Percentiles rank a stretch among this genome's conserved stretches.
Conservation (phyloP, 2,888 invertebrate genomes). For the Campaea margaritaria region DNA sequence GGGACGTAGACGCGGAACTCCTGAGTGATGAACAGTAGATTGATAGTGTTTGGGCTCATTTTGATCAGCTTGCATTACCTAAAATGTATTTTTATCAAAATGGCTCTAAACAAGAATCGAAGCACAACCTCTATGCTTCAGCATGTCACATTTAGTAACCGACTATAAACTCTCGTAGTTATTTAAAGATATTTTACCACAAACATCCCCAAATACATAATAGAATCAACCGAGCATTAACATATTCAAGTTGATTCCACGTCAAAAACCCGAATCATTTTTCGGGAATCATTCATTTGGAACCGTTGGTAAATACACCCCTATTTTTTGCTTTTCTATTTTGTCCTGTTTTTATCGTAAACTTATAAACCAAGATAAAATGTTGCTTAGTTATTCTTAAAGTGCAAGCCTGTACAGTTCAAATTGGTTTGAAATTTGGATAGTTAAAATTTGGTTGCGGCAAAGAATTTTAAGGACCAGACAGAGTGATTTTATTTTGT, state of each 20-base stretch:
- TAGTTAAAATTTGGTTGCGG: constrained; percentile 3
- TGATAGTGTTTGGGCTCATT: too few species aligned
- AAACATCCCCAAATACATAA: constrained; percentile 25
- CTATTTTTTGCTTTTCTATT: constrained; percentile 32
- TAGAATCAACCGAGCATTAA: constrained; percentile 27
- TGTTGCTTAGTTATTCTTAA: background rate
- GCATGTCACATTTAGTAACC: too few species aligned
- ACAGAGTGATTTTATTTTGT: constrained; percentile 36
- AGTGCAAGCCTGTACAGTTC: background rate
- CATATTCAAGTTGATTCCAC: constrained; percentile 26
- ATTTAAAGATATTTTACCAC: background rate
- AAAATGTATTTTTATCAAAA: too few species aligned
- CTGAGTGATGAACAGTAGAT: too few species aligned
- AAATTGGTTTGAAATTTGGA: background rate
- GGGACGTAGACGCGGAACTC: too few species aligned
- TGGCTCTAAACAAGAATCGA: too few species aligned
- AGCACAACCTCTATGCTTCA: too few species aligned
- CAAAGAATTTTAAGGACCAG: constrained; percentile 30
- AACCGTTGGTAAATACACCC: constrained; percentile 31
- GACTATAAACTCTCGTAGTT: too few species aligned
- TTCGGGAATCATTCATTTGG: constrained; percentile 35
- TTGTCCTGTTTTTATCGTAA: constrained; percentile 28
- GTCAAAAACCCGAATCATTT: constrained; percentile 29
- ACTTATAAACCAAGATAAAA: constrained; percentile 10
- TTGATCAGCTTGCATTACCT: too few species aligned